Evolutionary conservation across 2,113 vertebrate genomes (phyloP).

Genomic region (Alethe castanea): DNA sequence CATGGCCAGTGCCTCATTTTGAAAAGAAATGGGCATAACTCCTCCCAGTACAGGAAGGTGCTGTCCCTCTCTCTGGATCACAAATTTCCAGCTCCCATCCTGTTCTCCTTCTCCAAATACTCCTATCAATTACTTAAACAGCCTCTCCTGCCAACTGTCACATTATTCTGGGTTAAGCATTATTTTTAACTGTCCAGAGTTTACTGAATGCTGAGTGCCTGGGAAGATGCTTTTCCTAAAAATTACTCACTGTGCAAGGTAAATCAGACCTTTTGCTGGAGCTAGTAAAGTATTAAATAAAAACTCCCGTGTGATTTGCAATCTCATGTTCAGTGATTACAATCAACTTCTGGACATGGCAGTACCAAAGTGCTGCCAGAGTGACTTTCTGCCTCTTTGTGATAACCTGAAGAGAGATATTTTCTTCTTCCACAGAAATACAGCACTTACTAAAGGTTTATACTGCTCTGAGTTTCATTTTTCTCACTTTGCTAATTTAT

Average conservation of each 20-base stretch:
- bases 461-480: neutral
- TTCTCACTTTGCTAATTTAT: neutral
- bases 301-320: neutral
- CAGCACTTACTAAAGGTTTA: neutral
- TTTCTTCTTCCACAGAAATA: neutral
- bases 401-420: neutral
- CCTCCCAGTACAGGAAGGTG: neutral
- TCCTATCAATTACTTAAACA: neutral
- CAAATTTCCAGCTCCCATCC: neutral
- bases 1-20: neutral
- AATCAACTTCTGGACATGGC: neutral
- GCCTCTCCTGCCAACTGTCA: neutral
- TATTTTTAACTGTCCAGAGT: neutral
- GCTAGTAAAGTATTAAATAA: neutral
- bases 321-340: neutral
- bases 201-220: neutral
- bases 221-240: neutral
- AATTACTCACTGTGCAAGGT: neutral
- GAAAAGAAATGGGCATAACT: neutral
- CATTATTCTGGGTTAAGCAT: neutral
- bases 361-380: neutral
- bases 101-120: neutral
- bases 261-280: neutral
- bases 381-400: neutral
- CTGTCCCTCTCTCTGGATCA: neutral